These are phyloP conservation scores for Berghia stephanieae DNA, from an alignment of 1,140 invertebrate species.

Conservation along the genomic window DNA sequence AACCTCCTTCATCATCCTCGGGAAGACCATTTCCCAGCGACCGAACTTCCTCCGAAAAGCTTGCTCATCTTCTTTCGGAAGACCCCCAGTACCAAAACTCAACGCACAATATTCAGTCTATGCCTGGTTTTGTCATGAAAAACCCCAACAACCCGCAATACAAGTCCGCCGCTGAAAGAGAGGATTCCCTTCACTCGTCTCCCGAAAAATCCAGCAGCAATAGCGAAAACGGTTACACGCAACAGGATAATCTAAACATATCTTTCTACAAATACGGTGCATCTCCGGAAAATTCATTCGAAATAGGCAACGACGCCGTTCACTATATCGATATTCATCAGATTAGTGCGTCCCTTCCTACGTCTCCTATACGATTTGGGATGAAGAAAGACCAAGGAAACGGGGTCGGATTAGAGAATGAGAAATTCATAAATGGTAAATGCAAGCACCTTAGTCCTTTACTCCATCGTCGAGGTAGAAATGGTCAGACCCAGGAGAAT, in stretches of 20 bases:
- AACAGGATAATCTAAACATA: too few relatives aligned
- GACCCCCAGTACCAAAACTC: constrained; percentile 17
- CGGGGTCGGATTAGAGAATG: too few relatives aligned
- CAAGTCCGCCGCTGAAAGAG: too few relatives aligned
- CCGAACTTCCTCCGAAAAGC: constrained; percentile 18
- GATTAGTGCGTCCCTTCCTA: constrained; percentile 56
- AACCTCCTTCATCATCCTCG: too few relatives aligned
- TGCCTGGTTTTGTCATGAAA: constrained; percentile 32
- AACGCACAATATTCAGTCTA: constrained; percentile 23
- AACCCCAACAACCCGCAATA: constrained; percentile 22
- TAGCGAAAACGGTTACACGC: too few relatives aligned
- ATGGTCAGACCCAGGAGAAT: constrained; percentile 75
- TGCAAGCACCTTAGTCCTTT: constrained; percentile 59
- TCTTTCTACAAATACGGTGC: neutral
- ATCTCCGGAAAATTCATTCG: neutral
- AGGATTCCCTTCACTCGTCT: neutral
- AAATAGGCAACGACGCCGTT: neutral
- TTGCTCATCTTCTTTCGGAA: constrained; percentile 17
- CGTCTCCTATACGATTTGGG: constrained; percentile 51
- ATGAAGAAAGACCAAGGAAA: constrained; percentile 44
- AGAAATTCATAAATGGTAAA: constrained; percentile 50
- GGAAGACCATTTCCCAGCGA: constrained; percentile 14
- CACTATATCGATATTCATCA: constrained; percentile 48
- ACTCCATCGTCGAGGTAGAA: constrained; percentile 50
- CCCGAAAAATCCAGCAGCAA: too few relatives aligned